Base-by-base conservation (phyloP, 1,140 invertebrate species). In the Scaptodrosophila lebanonensis region DNA sequence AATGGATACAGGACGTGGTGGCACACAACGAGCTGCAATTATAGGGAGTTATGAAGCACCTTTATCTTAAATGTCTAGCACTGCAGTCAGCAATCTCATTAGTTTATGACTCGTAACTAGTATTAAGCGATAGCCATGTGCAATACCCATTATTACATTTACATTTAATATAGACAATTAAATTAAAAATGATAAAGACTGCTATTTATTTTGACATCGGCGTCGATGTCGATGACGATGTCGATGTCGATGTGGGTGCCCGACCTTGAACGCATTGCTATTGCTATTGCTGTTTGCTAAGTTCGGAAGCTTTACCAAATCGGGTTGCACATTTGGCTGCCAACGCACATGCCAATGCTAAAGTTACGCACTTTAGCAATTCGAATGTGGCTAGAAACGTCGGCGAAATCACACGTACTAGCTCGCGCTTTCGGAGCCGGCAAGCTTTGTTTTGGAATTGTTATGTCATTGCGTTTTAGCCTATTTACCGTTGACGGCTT, bases 1-100 rank as follows among this genome's bases (percentile, higher is more conserved):
- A 90, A 47, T 95, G 93, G 93, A 93, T 95, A 30, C 88, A 87
- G 66, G 89, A 88, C 12, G 77, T 91, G 35, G 61, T 86, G 44
- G 44, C 58, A 9, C 77, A 59, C 52, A 82, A 86, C 44, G 61
- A 72, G 30, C 56, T 53, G 29, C 79, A 79, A 56, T 30, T 9
- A n/a, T 5, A 22, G 17, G 20, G 11, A 3, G 17, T 38, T 12
- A 29, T 8, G 18, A 15, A 25, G 25, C 13, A 29, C 8, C 30
- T 5, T 11, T 12, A 13, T 13, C 18, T 33, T 47, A 16, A 56
- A 22, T 13, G 38, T 36, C 25, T 60, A 36, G 43, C 66, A 64
- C 33, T 52, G 54, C 62, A 66, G 47, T 49, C 40, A 67, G 27
- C 20, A 66, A 82, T 82, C 75, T 82, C 75, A 82, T 70, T 82